phyloP scores from a whole-genome alignment of 2,113 vertebrate species.

The Chroicocephalus ridibundus region DNA sequence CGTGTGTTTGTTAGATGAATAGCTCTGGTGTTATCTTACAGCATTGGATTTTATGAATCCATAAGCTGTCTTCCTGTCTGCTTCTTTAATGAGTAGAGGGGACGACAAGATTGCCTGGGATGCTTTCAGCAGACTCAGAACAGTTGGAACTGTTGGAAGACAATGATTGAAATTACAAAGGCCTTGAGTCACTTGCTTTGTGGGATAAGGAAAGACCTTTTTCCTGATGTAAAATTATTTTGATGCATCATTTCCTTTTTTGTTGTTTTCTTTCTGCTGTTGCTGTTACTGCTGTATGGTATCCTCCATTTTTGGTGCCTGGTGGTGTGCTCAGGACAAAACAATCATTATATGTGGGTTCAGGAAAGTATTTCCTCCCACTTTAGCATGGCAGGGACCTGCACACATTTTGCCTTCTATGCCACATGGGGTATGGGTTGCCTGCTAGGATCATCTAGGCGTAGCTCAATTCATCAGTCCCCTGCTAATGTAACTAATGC shows the following conservation, averaged over 20 bases:
- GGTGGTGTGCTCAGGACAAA: neutral
- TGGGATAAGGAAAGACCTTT: neutral
- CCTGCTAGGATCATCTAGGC: neutral
- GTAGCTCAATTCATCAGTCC: conserved; percentile 14
- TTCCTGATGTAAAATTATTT: neutral
- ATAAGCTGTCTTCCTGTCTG: neutral
- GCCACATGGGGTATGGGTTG: neutral
- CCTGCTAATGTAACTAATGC: neutral
- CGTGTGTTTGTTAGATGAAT: neutral
- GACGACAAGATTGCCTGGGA: neutral
- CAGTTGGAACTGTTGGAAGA: neutral
- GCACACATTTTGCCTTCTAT: neutral
- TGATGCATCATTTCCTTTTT: neutral
- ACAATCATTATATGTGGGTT: neutral
- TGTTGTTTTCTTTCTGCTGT: neutral
- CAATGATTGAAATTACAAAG: neutral
- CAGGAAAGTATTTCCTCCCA: neutral
- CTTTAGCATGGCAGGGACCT: neutral
- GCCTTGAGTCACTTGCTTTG: neutral
- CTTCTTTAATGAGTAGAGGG: neutral
- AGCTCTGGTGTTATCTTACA: neutral
- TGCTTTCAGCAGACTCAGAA: neutral
- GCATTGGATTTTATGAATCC: neutral
- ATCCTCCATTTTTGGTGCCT: neutral
- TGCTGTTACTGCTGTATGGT: neutral